These are phyloP conservation scores for Reticulitermes lucifugus DNA, from an alignment of 2,888 invertebrate species.

Conservation along the genomic window DNA sequence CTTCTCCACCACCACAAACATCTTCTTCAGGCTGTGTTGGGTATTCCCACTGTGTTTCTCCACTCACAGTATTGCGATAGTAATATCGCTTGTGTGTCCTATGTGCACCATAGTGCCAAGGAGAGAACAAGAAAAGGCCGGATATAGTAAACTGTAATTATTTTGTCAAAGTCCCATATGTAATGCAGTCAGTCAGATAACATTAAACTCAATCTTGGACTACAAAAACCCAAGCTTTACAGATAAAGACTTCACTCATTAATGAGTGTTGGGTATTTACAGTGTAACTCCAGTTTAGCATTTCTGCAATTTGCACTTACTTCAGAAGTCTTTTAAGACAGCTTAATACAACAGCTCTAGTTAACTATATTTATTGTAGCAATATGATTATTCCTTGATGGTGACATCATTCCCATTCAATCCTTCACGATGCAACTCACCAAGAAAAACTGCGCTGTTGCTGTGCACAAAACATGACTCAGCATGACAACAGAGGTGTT, in stretches of 20 bases:
- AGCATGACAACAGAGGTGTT: no score
- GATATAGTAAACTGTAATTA: slow-evolving; percentile 44
- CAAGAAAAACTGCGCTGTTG: no score
- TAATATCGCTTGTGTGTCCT: slow-evolving; percentile 76
- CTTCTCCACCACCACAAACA: slow-evolving; percentile 48
- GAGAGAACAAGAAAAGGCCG: slow-evolving; percentile 36
- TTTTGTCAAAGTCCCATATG: slow-evolving; percentile 13
- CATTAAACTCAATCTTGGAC: not conserved
- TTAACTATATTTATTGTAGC: no score
- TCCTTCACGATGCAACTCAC: no score
- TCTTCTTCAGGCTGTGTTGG: slow-evolving; percentile 59
- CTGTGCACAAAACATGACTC: no score
- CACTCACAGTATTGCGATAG: slow-evolving; percentile 71
- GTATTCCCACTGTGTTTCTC: slow-evolving; percentile 75
- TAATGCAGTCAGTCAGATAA: not conserved
- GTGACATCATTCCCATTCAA: no score
- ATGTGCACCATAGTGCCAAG: slow-evolving; percentile 56
- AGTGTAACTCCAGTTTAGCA: slow-evolving; percentile 2
- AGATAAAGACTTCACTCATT: slow-evolving; percentile 33
- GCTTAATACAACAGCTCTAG: no score
- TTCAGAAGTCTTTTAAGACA: no score
- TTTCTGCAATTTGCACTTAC: not conserved
- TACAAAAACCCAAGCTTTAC: slow-evolving; percentile 11
- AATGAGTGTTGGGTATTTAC: not conserved
- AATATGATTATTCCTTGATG: no score